Conservation (phyloP, 2,888 invertebrate genomes). For the Kryphioiulus occultus region DNA sequence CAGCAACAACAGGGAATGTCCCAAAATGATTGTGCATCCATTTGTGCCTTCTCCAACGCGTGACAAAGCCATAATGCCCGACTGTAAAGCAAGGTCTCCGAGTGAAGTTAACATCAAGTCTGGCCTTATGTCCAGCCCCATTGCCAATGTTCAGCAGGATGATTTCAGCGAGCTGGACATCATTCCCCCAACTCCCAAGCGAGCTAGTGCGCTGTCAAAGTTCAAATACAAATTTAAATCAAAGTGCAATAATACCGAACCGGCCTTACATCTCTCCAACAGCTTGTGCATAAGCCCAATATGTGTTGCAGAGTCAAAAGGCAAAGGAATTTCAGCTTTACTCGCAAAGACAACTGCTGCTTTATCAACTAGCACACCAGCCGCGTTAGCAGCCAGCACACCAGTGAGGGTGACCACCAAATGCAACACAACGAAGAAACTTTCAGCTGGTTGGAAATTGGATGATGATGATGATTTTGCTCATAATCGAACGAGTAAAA, state of each 20-base stretch:
- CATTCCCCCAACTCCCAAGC: constrained; percentile 41
- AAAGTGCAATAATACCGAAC: neutral
- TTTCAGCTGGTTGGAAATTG: neutral
- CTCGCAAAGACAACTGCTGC: neutral
- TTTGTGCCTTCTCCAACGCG: neutral
- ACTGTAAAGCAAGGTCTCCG: neutral
- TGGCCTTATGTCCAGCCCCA: neutral
- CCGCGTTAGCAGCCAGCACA: neutral
- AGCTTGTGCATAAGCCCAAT: constrained; percentile 18
- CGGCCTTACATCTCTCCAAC: neutral
- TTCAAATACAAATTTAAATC: constrained; percentile 39
- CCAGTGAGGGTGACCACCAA: neutral
- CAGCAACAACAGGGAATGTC: neutral
- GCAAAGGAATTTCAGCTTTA: neutral
- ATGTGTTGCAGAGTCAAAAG: neutral
- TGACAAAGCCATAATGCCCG: neutral
- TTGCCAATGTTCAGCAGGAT: neutral
- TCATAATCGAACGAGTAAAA: neutral
- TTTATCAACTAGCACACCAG: neutral
- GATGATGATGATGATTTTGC: neutral
- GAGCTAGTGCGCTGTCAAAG: neutral
- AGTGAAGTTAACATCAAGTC: neutral
- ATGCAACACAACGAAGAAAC: neutral
- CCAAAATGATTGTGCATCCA: neutral
- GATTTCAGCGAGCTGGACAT: constrained; percentile 21